Base-by-base conservation (phyloP, 2,888 invertebrate genomes). In the Osedax frankpressi region DNA sequence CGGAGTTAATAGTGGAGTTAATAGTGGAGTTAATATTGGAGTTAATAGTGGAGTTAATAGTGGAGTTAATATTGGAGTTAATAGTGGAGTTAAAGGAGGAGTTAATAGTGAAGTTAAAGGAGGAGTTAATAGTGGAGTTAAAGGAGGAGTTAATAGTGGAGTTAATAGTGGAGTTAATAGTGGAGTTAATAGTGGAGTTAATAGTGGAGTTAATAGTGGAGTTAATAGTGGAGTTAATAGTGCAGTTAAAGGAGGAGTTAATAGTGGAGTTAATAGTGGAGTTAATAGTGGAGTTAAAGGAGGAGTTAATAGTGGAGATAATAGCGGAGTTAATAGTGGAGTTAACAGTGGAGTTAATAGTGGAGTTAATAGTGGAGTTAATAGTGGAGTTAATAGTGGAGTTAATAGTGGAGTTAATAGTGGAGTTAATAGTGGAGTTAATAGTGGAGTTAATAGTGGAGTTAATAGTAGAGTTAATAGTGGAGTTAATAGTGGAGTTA, bases 181-280 rank as follows among this genome's bases (percentile, higher is more conserved):
- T 67, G 3, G 68, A 26, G 27, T 24, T 67, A 67, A 27, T 67
- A 67, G 68, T 67, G 27, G 68, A 26, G 27, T 24, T 67, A 67
- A 3, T 67, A 14, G 14, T 67, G 27, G 68, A 26, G 27, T 24
- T 67, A 14, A 27, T 67, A 67, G 68, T 67, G 27, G 68, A 26
- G 27, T 24, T 67, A 67, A 27, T 67, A 67, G 68, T 67, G 27
- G 68, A 26, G 27, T 24, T 67, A 67, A 27, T 67, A 67, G 68
- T 67, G 27, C 11, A 11, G 19, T 6, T 44, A 44, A 19, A 11
- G 19, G 44, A 11, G 19, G 44, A 11, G 19, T 6, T 44, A 44
- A 19, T 44, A 44, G 44, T 44, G 19, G 44, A 11, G 19, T 6
- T 44, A 44, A 19, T 44, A 44, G 44, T 44, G 19, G 44, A 11